Percentiles rank a stretch among this genome's conserved stretches.
Conservation (phyloP, 2,797 vertebrate genomes). For the Pseudomugil tenellus region DNA sequence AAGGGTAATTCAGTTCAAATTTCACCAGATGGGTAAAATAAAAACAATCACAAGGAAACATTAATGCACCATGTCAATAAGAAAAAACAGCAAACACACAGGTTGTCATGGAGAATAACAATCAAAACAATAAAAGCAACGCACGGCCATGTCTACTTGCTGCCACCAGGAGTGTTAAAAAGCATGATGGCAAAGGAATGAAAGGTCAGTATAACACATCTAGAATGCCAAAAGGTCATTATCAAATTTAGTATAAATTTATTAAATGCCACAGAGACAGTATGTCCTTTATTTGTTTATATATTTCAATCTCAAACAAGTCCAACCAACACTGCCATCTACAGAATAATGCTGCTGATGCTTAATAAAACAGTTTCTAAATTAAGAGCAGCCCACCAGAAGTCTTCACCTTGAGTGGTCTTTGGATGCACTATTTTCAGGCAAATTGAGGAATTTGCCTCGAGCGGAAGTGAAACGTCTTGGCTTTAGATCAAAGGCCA, state of each 20-base stretch:
- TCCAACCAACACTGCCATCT: too few species aligned
- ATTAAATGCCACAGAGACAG: background rate
- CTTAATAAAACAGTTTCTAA: too few species aligned
- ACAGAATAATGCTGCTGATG: background rate
- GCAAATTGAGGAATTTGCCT: constrained; percentile 11
- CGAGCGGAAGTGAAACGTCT: constrained; percentile 18
- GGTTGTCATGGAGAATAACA: too few species aligned
- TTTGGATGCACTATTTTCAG: background rate
- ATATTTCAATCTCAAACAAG: background rate
- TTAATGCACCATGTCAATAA: too few species aligned
- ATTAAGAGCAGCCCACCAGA: background rate
- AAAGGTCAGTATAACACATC: background rate
- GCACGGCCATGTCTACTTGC: too few species aligned
- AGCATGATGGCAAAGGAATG: too few species aligned
- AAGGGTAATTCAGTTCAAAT: too few species aligned
- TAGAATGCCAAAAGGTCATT: background rate
- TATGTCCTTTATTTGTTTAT: background rate
- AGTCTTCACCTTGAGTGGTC: background rate
- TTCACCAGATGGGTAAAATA: too few species aligned
- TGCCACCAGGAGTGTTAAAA: too few species aligned
- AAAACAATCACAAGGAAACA: too few species aligned
- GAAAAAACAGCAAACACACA: too few species aligned
- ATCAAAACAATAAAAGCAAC: too few species aligned
- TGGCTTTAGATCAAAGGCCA: constrained; percentile 32
- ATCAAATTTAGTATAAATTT: background rate